Evolutionary conservation across 2,113 vertebrate species (phyloP), one percentile per base, ranked within the genome.

Genomic region (Apeltes quadracus): DNA sequence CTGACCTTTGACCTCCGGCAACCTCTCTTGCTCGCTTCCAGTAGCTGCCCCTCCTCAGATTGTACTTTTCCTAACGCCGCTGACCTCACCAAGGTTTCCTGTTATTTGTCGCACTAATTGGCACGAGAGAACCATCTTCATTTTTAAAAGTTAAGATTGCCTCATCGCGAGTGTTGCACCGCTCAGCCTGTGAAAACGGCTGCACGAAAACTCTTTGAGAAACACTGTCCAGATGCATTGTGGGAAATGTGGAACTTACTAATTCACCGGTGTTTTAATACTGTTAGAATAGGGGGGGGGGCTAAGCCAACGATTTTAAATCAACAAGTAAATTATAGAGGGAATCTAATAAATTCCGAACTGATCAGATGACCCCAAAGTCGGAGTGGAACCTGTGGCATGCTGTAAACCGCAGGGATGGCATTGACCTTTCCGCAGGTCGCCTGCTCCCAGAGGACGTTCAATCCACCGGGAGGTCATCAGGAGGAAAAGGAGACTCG

Each of bases 1-100:
- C 69, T 68, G 51, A 70, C 63, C 56, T 65, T 22, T 80, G 48
- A 78, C 66, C 57, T 83, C 65, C 38, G 70, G n/a, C n/a, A n/a
- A 79, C 70, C 64, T 22, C 25, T 64, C 62, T 41, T 44, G 22
- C 54, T 44, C 56, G 13, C 14, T 7, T 34, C 23, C 39, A 62
- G 29, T 20, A 32, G 41, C 41, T 53, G 11, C 59, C 32, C 29
- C 15, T 48, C 14, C 46, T 74, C 39, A 72, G 48, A 14, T 65
- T 38, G 18, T 6, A 61, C 39, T 50, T 59, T 59, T 73, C 18
- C 39, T 53, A 4, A 27, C 43, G 10, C 25, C 56, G 53, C 38
- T 29, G 44, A 77, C 41, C 44, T 46, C 16, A 41, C 11, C 43
- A 63, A 70, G 5, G 16, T 48, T 48, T 39, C 61, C 27, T 58